Evolutionary conservation across 2,888 invertebrate species (phyloP).

Genomic region (Meloe dianella): DNA sequence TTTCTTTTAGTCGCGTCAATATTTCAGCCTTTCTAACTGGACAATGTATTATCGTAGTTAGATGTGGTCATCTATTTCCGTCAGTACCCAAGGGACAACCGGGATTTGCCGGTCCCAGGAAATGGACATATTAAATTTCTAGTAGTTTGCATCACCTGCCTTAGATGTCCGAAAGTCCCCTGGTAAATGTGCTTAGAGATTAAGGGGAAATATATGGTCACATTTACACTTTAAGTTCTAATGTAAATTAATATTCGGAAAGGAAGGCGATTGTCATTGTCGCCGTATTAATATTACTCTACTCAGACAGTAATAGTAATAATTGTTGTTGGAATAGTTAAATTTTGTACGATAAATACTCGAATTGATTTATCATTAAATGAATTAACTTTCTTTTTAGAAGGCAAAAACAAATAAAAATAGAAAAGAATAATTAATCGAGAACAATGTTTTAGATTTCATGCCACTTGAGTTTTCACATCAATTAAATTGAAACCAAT

Average conservation of each 20-base stretch:
- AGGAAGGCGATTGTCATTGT: constrained; percentile 12
- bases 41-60: not conserved
- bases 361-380: constrained; percentile 8
- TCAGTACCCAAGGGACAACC: constrained; percentile 41
- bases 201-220: constrained; percentile 47
- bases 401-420: not conserved
- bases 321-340: not conserved
- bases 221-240: constrained; percentile 43
- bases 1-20: constrained; percentile 30
- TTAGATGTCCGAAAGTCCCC: constrained; percentile 46
- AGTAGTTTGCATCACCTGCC: constrained; percentile 55
- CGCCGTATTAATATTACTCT: not conserved
- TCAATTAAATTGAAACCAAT: not conserved
- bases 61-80: constrained; percentile 48
- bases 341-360: constrained; percentile 24
- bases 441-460: not conserved
- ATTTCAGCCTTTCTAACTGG: constrained; percentile 38
- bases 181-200: constrained; percentile 49
- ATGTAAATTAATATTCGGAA: constrained; percentile 35
- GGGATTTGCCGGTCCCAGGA: constrained; percentile 48
- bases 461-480: not conserved
- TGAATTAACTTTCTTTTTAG: not conserved
- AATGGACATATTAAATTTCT: constrained; percentile 54
- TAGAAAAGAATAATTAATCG: not conserved
- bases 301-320: not conserved